phyloP scores from a whole-genome alignment of 2,888 invertebrate species.

The Lasiommata megera region DNA sequence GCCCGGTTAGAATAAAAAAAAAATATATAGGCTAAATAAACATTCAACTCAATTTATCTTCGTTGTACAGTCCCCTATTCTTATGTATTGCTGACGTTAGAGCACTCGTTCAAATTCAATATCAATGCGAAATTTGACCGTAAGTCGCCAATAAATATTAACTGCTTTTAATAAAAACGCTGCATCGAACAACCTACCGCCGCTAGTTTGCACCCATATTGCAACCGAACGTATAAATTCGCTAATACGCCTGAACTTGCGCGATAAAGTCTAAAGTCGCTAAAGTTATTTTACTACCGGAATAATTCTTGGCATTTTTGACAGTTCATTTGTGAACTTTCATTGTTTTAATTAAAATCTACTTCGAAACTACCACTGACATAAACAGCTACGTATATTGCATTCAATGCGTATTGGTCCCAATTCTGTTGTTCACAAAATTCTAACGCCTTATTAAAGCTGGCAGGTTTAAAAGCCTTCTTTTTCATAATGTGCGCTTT shows the following conservation, averaged over 20 bases:
- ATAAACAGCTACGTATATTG: too few relatives aligned
- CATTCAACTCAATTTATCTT: background rate
- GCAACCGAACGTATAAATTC: slow-evolving; percentile 72
- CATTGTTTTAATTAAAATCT: slow-evolving; percentile 74
- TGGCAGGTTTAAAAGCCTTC: too few relatives aligned
- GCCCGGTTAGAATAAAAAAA: too few relatives aligned
- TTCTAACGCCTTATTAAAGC: too few relatives aligned
- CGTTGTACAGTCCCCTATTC: too few relatives aligned
- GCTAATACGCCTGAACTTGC: slow-evolving; percentile 77
- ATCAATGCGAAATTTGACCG: slow-evolving; percentile 39
- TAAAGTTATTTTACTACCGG: slow-evolving; percentile 74
- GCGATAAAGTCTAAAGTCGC: slow-evolving; percentile 79
- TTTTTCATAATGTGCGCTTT: too few relatives aligned
- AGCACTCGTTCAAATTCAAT: background rate
- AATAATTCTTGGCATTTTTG: slow-evolving; percentile 81
- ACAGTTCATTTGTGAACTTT: slow-evolving; percentile 80
- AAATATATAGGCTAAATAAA: too few relatives aligned
- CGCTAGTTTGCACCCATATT: slow-evolving; percentile 57
- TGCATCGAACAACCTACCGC: slow-evolving; percentile 56
- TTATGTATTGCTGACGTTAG: background rate
- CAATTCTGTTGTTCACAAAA: too few relatives aligned
- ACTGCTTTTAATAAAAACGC: slow-evolving; percentile 74
- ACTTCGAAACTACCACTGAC: slow-evolving; percentile 52
- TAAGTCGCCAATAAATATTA: slow-evolving; percentile 73
- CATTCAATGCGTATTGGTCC: too few relatives aligned